Conservation (phyloP, 2,888 invertebrate species). For the Rutpela maculata region DNA sequence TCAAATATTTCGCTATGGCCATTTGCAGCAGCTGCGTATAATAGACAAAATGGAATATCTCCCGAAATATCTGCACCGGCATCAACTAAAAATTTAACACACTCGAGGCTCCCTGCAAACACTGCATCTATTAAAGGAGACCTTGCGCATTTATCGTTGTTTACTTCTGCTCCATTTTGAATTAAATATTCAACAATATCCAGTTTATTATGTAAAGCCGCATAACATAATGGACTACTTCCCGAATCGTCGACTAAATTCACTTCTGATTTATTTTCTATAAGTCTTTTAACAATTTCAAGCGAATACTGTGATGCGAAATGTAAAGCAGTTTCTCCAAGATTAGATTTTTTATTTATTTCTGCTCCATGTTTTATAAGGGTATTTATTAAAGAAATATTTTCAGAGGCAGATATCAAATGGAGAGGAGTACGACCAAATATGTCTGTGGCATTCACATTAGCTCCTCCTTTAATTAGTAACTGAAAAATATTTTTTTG, state of each 20-base stretch:
- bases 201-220: not conserved
- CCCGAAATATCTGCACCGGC: not conserved
- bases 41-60: not conserved
- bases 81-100: not conserved
- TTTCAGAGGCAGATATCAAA: not conserved
- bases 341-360: not conserved
- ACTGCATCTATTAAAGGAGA: not conserved
- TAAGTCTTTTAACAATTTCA: not conserved
- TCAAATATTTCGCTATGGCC: not conserved
- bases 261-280: not conserved
- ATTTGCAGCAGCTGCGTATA: not conserved
- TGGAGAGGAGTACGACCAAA: not conserved
- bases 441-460: not conserved
- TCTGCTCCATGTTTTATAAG: constrained; percentile 1
- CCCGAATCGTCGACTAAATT: not conserved
- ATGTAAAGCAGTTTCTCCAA: not conserved
- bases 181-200: not conserved
- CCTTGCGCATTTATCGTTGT: not conserved
- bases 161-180: not conserved
- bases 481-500: not conserved
- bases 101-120: not conserved
- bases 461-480: not conserved
- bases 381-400: not conserved
- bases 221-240: not conserved
- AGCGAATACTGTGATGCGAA: not conserved